Evolutionary conservation across 2,113 vertebrate genomes (phyloP).

Genomic region (Proteles cristata): DNA sequence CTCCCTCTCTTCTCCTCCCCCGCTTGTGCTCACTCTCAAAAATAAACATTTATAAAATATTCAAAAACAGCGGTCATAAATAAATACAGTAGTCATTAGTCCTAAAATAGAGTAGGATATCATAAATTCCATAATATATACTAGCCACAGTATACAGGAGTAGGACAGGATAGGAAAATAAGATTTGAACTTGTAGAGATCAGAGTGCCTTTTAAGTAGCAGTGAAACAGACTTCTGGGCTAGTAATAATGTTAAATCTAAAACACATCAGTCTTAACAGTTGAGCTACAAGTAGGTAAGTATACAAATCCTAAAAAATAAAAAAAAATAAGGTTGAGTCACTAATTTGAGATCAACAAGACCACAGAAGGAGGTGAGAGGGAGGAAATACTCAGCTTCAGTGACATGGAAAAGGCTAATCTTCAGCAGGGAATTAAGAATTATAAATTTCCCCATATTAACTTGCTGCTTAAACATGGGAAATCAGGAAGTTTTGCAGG

Average conservation of each 20-base stretch:
- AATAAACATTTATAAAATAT: too few relatives aligned
- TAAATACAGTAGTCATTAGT: neutral
- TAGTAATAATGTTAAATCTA: neutral
- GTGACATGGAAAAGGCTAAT: neutral
- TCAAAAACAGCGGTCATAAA: neutral
- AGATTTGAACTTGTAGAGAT: neutral
- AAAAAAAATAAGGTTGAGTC: neutral
- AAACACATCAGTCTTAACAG: neutral
- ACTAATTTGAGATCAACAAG: slow-evolving; percentile 42
- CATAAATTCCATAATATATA: slow-evolving; percentile 31
- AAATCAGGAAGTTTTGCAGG: slow-evolving; percentile 65
- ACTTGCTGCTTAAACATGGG: slow-evolving; percentile 57
- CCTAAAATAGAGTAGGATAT: slow-evolving; percentile 46
- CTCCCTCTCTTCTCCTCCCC: neutral
- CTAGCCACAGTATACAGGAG: neutral
- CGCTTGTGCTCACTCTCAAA: neutral
- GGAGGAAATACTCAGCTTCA: neutral
- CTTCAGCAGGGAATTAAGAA: slow-evolving; percentile 4
- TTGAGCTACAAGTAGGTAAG: neutral
- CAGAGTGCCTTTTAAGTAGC: neutral
- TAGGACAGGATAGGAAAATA: slow-evolving; percentile 50
- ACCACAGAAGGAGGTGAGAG: neutral
- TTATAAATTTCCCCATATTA: slow-evolving; percentile 41
- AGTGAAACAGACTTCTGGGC: slow-evolving; percentile 4
- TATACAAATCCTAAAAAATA: slow-evolving; percentile 18